phyloP scores from a whole-genome alignment of 2,797 vertebrate species.

The Hydrophis major region DNA sequence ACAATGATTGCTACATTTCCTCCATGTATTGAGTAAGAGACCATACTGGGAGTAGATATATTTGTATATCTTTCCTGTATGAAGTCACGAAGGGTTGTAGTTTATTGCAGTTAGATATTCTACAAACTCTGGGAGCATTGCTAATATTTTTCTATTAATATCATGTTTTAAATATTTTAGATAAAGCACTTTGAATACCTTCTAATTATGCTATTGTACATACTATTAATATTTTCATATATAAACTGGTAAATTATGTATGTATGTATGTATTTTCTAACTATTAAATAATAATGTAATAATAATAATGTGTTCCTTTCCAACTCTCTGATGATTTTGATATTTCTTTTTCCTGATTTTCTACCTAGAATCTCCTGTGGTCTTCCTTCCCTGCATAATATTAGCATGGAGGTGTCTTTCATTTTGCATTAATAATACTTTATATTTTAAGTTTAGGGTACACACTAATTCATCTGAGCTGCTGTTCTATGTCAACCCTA shows the following conservation, averaged over 20 bases:
- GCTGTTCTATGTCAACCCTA: not conserved
- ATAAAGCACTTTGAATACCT: not conserved
- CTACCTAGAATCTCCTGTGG: not conserved
- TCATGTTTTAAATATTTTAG: not conserved
- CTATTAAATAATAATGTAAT: too few relatives aligned
- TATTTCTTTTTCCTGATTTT: not conserved
- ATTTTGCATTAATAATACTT: too few relatives aligned
- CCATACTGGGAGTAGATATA: not conserved
- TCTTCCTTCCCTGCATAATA: not conserved
- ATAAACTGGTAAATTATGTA: too few relatives aligned
- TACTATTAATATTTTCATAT: too few relatives aligned
- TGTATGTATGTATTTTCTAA: too few relatives aligned
- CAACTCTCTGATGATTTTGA: not conserved
- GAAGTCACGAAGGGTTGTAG: not conserved
- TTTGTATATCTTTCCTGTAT: not conserved
- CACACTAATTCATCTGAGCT: not conserved
- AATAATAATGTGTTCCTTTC: not conserved
- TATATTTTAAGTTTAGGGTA: not conserved
- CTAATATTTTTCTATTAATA: not conserved
- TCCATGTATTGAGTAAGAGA: too few relatives aligned
- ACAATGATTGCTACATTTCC: not conserved
- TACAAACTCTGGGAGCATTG: not conserved
- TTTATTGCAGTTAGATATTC: not conserved
- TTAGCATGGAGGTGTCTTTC: not conserved
- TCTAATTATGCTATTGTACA: not conserved